Base-by-base conservation (phyloP, 2,113 vertebrate genomes). In the Mormyrus lacerda region DNA sequence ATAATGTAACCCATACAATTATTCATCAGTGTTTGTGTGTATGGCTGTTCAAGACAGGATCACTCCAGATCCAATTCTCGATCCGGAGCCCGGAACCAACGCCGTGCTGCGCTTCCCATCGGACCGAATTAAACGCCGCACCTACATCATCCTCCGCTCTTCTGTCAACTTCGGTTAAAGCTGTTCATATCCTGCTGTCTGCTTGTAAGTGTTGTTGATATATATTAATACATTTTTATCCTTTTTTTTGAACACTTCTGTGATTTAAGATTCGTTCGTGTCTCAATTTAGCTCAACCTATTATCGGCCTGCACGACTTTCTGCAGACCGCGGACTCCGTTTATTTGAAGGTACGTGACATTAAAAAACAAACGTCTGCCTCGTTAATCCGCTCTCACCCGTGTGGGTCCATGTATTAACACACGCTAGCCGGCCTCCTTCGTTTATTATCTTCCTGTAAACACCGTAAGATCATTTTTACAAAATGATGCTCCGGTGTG, bases 51-150 rank as follows among this genome's bases (percentile, higher is more conserved):
- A 31, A 76, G 27, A 7, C 6, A 76, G 2, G 27, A 19, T 31
- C 9, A 6, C 5, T 69, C 17, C 13, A 69, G 27, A 42, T 19
- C 47, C 9, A 44, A 31, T 21, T 73, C 48, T 45, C 55, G 15
- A 24, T 69, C 45, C 58, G 65, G 44, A 86, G 17, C 51, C 87
- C 82, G 89, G 89, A 90, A 88, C 87, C 73, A 31, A 13, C n/a
- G 8, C 31, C 2, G 50, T n/a, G 6, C 11, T 83, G 11, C 27
- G 61, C 86, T 90, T 90, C 82, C 73, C 21, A 6, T 4, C 24
- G 69, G 89, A 73, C 21, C 51, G 27, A 17, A 21, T 90, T 88
- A 58, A 82, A 13, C 45, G 45, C 10, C 87, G 87, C 48, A 45
- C 42, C 35, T 10, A 19, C 48, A 45, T 76, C 85, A 65, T 48